These are phyloP conservation scores for Tuta absoluta DNA, from an alignment of 2,888 invertebrate genomes.

Conservation along the genomic window DNA sequence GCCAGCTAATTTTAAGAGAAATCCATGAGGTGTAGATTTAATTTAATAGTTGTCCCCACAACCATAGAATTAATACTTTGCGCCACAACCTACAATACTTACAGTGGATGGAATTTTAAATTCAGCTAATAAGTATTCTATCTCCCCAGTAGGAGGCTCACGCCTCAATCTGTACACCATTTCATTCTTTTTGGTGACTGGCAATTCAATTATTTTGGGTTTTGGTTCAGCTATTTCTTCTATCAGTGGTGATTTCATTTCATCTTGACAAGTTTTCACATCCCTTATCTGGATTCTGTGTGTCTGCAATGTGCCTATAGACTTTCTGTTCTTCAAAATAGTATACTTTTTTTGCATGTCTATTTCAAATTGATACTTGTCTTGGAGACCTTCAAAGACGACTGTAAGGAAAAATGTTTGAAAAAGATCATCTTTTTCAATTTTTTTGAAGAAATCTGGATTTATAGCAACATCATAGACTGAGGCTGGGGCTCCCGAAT, in stretches of 20 bases:
- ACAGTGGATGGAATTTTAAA: slow-evolving; percentile 83
- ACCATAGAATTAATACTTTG: too few species aligned
- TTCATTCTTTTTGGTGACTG: slow-evolving; percentile 52
- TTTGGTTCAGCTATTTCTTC: slow-evolving; percentile 77
- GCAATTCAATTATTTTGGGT: slow-evolving; percentile 36
- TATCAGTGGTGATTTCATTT: slow-evolving; percentile 75
- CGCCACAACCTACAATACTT: slow-evolving; percentile 51
- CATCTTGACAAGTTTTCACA: slow-evolving; percentile 70
- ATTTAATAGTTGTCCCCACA: background rate
- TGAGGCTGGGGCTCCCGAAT: slow-evolving; percentile 86
- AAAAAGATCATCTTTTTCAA: slow-evolving; percentile 85
- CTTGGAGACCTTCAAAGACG: slow-evolving; percentile 86
- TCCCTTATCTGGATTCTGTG: slow-evolving; percentile 88
- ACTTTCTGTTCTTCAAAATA: slow-evolving; percentile 87
- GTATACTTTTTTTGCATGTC: slow-evolving; percentile 84
- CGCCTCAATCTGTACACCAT: slow-evolving; percentile 82
- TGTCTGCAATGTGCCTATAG: slow-evolving; percentile 86
- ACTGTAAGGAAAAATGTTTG: slow-evolving; percentile 90
- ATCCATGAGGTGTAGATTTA: background rate
- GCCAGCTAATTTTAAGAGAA: background rate
- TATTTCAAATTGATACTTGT: slow-evolving; percentile 88
- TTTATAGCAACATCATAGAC: slow-evolving; percentile 93
- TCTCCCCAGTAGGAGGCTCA: slow-evolving; percentile 78
- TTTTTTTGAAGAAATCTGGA: slow-evolving; percentile 88
- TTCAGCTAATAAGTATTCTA: slow-evolving; percentile 81